Base-by-base conservation (phyloP, 2,888 invertebrate species). In the Sympetrum striolatum region DNA sequence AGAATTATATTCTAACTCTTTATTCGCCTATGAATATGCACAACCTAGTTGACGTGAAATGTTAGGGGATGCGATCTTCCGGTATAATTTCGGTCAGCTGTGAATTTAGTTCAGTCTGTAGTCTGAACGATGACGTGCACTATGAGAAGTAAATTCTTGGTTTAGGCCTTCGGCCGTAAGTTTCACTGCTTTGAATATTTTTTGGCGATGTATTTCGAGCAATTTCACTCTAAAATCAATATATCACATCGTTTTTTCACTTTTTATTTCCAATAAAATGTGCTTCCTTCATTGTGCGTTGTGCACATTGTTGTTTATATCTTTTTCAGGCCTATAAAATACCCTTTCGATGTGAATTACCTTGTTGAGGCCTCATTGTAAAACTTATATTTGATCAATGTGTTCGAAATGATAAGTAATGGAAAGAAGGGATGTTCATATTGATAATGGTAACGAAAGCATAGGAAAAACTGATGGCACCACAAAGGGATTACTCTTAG, bases 361-460 rank as follows among this genome's bases (percentile, higher is more conserved):
- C 31, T 73, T 31, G 25, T 53, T 15, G 53, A 18, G 53, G 53
- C 25, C 31, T 73, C 31, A 73, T 73, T 73, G 12, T 73, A n/a
- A 14, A 73, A 12, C 73, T 73, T 73, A 31, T 25, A 14, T 73
- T 14, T 73, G 31, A 73, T 73, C 31, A 10, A 73, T 73, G 73
- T 73, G 12, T 31, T 73, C 73, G 73, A 73, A 31, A 73, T 73
- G 73, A 73, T 31, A 73, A 73, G 73, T 73, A 73, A 73, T 73
- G 73, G 73, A 73, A 31, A 86, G 37, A 86, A 86, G 58, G 86
- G 60, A 86, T 35, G 6, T 86, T 35, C 86, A 64, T 60, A 58
- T 64, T 6, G 58, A 39, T 60, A 25, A 15, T 31, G 37, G 31
- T n/a, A 48, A 81, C 22, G 60, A 37, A 60, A 86, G 35, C 22